Base-by-base conservation (phyloP, 2,797 vertebrate species). In the Leptoclinus maculatus region DNA sequence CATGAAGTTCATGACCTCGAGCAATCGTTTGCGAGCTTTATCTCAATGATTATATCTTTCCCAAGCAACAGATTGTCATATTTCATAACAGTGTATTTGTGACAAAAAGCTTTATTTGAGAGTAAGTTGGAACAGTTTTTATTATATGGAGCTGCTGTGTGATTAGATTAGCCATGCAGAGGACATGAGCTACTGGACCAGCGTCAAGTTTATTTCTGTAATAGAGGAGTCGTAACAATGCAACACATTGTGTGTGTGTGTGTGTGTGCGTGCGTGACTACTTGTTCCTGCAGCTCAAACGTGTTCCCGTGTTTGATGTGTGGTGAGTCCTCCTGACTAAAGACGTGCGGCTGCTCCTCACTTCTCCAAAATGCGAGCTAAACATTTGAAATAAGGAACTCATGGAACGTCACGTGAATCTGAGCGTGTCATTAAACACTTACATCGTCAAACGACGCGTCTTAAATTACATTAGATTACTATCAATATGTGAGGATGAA, bases 1-100 rank as follows among this genome's bases (percentile, higher is more conserved):
- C 8, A 5, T 21, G 16, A 49, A 83, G 77, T 83, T 76, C 56
- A 47, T 49, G 83, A 90, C 87, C 83, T 85, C 83, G 34, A 76
- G 65, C 19, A 21, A 77, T 51, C 43, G n/a, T 25, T 8, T 53
- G 32, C 23, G 23, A 39, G 23, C 43, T 69, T 71, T 72, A 81
- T 85, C 80, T 82, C 54, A 5, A 0, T 3, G 17, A 39, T 36
- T 17, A 3, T 39, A 27, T 66, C 54, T 65, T 4, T 11, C 27
- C 25, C 38, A 0, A 29, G 3, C 9, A 12, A 27, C 41, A 43
- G 29, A 19, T 13, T 16, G 5, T 14, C 7, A 12, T 14, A 36
- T 87, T 83, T 83, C 73, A 47, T 57, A 69, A 83, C 21, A 64
- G 49, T 38, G 16, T 3, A 21, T 67, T 65, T 53, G 6, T 41